These are phyloP conservation scores for Parazoanthus atlanticus DNA, from an alignment of 92 coral and sea anemone genomes.

Conservation along the genomic window DNA sequence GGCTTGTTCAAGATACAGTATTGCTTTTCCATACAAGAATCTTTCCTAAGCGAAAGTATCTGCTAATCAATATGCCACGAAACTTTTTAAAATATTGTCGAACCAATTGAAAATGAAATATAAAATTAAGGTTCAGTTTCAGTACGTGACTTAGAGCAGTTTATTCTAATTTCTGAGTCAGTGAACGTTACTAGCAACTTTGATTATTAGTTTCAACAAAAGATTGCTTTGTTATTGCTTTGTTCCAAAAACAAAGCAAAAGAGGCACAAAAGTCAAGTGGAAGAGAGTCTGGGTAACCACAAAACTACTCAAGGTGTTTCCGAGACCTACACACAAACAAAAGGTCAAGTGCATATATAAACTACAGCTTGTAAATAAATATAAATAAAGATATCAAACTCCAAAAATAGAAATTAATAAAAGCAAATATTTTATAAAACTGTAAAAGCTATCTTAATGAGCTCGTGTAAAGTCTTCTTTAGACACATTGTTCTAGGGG, in stretches of 20 bases:
- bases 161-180: not conserved
- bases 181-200: not conserved
- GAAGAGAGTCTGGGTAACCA: not conserved
- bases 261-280: not conserved
- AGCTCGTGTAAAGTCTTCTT: too few species aligned
- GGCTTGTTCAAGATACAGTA: not conserved
- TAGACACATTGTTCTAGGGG: too few species aligned
- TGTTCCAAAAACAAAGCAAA: not conserved
- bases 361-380: too few species aligned
- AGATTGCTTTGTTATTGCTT: not conserved
- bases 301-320: not conserved
- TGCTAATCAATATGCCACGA: not conserved
- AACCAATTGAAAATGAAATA: too few species aligned
- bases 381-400: too few species aligned
- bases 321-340: not conserved
- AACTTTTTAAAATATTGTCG: too few species aligned
- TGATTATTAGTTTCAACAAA: not conserved
- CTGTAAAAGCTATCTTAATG: too few species aligned
- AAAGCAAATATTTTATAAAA: too few species aligned
- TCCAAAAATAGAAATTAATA: too few species aligned
- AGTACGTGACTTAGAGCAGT: not conserved
- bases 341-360: not conserved
- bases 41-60: not conserved
- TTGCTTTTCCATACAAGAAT: too few species aligned
- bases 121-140: not conserved